Conservation (phyloP, 2,888 invertebrate genomes). For the Yponomeuta plumbellus region DNA sequence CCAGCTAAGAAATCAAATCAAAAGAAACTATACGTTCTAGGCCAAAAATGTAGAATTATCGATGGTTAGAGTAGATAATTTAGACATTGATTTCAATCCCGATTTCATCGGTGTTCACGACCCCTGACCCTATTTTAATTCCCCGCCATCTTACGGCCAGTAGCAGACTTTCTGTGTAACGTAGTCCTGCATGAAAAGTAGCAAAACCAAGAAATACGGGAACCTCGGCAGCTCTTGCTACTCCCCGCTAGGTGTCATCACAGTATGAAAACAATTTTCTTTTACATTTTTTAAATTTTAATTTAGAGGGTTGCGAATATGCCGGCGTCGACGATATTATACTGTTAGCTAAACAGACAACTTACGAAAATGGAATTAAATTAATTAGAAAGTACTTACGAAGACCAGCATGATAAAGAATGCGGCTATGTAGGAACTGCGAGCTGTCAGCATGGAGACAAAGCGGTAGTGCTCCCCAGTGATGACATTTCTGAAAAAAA, state of each 20-base stretch:
- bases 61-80: too few relatives aligned
- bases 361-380: not conserved
- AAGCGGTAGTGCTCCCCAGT: conserved; percentile 99
- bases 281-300: too few relatives aligned
- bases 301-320: too few relatives aligned
- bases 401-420: conserved; percentile 98
- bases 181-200: not conserved
- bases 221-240: conserved; percentile 27
- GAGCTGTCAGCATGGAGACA: conserved; percentile 97
- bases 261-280: too few relatives aligned
- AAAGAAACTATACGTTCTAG: too few relatives aligned
- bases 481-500: conserved; percentile 89
- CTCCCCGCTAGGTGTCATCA: conserved; percentile 33
- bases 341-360: too few relatives aligned
- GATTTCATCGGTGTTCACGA: too few relatives aligned
- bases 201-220: too few relatives aligned
- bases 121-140: not conserved
- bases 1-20: too few relatives aligned
- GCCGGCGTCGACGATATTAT: too few relatives aligned
- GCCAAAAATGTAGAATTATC: too few relatives aligned
- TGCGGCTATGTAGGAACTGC: conserved; percentile 96
- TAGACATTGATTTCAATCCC: too few relatives aligned
- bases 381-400: conserved; percentile 82
- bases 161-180: not conserved
- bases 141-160: not conserved